A percentile compares a stretch with the other conserved stretches of the same genome.
Evolutionary conservation across 2,888 invertebrate species (phyloP).

Genomic region (Meiosimyza decipiens): DNA sequence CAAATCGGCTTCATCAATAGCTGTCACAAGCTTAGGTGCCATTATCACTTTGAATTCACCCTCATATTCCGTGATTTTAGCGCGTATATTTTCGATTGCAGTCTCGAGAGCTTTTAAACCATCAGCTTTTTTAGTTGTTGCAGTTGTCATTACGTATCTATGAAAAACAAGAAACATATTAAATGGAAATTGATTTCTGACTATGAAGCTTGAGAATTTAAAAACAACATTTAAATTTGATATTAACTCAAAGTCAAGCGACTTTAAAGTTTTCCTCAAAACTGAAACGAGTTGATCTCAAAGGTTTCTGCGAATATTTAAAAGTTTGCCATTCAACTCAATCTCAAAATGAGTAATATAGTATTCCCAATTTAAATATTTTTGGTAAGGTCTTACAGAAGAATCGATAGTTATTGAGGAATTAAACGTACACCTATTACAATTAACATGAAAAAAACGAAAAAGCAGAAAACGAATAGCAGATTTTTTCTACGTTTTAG

Average conservation of each 20-base stretch:
- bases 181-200: neutral
- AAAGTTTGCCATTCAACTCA: no score
- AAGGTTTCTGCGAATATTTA: no score
- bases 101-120: conserved; percentile 90
- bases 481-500: no score
- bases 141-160: conserved; percentile 90
- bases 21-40: conserved; percentile 98
- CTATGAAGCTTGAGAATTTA: neutral
- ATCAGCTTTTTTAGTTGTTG: conserved; percentile 95
- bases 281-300: no score
- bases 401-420: no score
- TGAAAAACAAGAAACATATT: neutral
- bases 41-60: conserved; percentile 96
- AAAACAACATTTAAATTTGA: neutral
- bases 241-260: neutral
- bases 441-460: no score
- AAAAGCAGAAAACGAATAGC: no score
- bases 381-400: no score
- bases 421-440: no score
- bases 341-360: no score
- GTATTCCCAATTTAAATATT: no score
- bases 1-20: conserved; percentile 96
- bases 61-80: conserved; percentile 82
- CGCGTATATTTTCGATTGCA: conserved; percentile 88
- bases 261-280: neutral